Conservation (phyloP, 1,140 invertebrate species). For the Temnothorax nylanderi region DNA sequence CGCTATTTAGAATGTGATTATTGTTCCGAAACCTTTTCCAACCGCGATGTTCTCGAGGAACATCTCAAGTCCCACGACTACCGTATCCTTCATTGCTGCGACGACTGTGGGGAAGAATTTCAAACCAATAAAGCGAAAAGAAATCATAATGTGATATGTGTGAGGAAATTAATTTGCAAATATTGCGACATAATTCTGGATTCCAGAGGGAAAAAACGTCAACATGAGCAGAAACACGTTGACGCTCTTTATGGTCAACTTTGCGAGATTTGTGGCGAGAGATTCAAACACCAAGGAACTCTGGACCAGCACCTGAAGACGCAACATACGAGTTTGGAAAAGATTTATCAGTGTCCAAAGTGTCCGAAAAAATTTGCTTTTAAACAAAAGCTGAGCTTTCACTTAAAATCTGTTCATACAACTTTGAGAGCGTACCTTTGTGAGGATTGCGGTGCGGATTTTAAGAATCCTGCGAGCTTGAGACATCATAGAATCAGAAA, state of each 20-base stretch:
- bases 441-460: slow-evolving; percentile 84
- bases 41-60: slow-evolving; percentile 78
- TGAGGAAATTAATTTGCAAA: slow-evolving; percentile 81
- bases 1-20: slow-evolving; percentile 82
- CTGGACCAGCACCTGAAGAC: slow-evolving; percentile 84
- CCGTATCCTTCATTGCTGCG: slow-evolving; percentile 81
- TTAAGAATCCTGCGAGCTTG: slow-evolving; percentile 84
- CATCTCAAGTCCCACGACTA: slow-evolving; percentile 82
- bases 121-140: slow-evolving; percentile 80
- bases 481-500: slow-evolving; percentile 84
- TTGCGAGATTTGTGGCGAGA: slow-evolving; percentile 84
- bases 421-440: slow-evolving; percentile 82
- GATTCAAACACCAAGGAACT: slow-evolving; percentile 84
- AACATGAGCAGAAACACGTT: slow-evolving; percentile 85
- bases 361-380: slow-evolving; percentile 85
- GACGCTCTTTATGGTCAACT: slow-evolving; percentile 82
- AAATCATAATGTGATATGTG: slow-evolving; percentile 79
- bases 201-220: slow-evolving; percentile 83
- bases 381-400: slow-evolving; percentile 84
- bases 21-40: slow-evolving; percentile 78
- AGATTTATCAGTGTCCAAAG: slow-evolving; percentile 83
- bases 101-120: slow-evolving; percentile 83
- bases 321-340: slow-evolving; percentile 83
- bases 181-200: slow-evolving; percentile 80
- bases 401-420: slow-evolving; percentile 84